Percentiles rank a stretch among this genome's conserved stretches.
These are phyloP conservation scores for Sitta europaea DNA, from an alignment of 2,113 vertebrate species.

Conservation along the genomic window DNA sequence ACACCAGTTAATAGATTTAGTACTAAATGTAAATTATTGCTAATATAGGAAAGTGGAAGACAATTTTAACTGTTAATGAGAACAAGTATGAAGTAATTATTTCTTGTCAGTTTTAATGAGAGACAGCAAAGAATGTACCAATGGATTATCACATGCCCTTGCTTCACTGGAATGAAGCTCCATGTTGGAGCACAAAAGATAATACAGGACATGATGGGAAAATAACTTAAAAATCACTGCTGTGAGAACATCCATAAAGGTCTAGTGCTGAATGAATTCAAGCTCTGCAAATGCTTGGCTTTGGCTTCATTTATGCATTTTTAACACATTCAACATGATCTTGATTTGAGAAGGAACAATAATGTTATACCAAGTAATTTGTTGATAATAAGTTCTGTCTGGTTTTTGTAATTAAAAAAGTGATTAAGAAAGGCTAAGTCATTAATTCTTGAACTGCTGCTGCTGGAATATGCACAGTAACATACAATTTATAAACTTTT, in stretches of 20 bases:
- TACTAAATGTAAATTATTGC: constrained; percentile 5
- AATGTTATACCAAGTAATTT: constrained; percentile 28
- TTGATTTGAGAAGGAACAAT: constrained; percentile 47
- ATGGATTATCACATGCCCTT: background rate
- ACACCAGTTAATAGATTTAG: constrained; percentile 3
- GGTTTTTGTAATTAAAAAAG: constrained; percentile 45
- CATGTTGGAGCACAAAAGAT: background rate
- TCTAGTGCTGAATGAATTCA: background rate
- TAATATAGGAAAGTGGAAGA: background rate
- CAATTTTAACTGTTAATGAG: constrained; percentile 20
- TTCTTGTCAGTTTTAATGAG: constrained; percentile 35
- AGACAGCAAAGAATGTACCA: background rate
- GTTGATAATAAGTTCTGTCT: constrained; percentile 32
- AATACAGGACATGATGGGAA: background rate
- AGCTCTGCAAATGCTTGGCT: background rate
- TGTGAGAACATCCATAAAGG: background rate
- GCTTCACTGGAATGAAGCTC: background rate
- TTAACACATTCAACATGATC: background rate
- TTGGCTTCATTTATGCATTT: background rate
- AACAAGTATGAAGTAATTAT: constrained; percentile 34
- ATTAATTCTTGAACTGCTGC: background rate
- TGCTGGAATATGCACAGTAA: background rate
- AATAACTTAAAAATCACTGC: background rate
- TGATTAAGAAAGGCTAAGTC: constrained; percentile 27
- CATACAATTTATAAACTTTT: constrained; percentile 18